These are phyloP conservation scores for Drosophila bifasciata DNA, from an alignment of 1,140 invertebrate species.

Conservation along the genomic window DNA sequence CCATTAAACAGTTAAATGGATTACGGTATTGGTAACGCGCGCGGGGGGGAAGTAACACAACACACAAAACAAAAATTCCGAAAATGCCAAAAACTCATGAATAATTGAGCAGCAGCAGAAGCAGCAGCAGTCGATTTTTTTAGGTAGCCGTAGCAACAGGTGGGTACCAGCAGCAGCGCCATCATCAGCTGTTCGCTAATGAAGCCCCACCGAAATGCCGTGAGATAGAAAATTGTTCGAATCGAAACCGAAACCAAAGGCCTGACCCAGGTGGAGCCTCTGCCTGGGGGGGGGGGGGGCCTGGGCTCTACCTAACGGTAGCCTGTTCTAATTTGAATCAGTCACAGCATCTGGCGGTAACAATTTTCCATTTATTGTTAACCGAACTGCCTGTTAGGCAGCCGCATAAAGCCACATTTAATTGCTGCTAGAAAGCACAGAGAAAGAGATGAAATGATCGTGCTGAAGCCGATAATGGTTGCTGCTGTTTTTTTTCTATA, in stretches of 20 bases:
- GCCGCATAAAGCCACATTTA: conserved; percentile 35
- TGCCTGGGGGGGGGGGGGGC: too few species aligned
- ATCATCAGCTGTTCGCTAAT: conserved; percentile 50
- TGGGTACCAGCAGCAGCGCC: conserved; percentile 8
- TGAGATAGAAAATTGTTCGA: conserved; percentile 49
- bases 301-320: conserved; percentile 56
- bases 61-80: conserved; percentile 1
- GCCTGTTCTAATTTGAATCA: conserved; percentile 68
- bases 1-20: conserved; percentile 72
- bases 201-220: conserved; percentile 31
- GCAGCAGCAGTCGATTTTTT: conserved; percentile 17
- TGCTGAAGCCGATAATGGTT: background rate
- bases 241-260: background rate
- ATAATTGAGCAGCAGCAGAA: conserved; percentile 68
- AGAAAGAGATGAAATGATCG: conserved; percentile 7
- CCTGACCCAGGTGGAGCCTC: background rate
- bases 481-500: background rate
- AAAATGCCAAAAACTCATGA: conserved; percentile 60
- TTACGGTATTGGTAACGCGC: conserved; percentile 72
- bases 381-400: background rate
- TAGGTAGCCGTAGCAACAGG: conserved; percentile 15
- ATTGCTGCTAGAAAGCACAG: conserved; percentile 24
- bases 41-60: background rate
- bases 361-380: conserved; percentile 22
- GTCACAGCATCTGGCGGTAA: conserved; percentile 21